phyloP scores from a whole-genome alignment of 1,140 invertebrate species.

The Nymphalis io region DNA sequence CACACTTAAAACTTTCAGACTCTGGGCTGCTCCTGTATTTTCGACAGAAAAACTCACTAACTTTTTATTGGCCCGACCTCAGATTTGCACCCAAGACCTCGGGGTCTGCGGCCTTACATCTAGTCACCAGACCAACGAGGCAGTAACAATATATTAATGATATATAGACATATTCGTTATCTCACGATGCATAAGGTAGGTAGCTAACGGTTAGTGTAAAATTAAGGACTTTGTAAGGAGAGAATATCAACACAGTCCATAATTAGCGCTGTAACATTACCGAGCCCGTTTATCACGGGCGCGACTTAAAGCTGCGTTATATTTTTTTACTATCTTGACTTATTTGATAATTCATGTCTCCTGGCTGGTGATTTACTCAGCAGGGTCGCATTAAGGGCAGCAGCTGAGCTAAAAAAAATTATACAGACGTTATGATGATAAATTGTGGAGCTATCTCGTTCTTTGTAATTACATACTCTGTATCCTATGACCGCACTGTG shows the following conservation, averaged over 20 bases:
- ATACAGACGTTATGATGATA: constrained; percentile 65
- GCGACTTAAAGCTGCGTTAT: constrained; percentile 4
- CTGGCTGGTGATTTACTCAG: constrained; percentile 61
- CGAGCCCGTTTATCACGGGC: not conserved
- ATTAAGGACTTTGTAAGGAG: not conserved
- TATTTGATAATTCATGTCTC: constrained; percentile 73
- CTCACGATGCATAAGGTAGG: not conserved
- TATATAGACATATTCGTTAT: too few relatives aligned
- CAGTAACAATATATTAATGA: too few relatives aligned
- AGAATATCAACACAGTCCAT: not conserved
- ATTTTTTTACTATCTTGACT: constrained; percentile 69
- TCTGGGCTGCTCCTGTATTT: too few relatives aligned
- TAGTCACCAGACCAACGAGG: too few relatives aligned
- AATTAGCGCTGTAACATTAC: constrained; percentile 5
- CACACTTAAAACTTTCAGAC: too few relatives aligned
- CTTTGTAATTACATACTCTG: constrained; percentile 44
- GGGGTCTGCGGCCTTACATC: too few relatives aligned
- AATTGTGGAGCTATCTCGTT: constrained; percentile 61
- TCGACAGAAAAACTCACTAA: too few relatives aligned
- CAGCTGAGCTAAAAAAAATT: constrained; percentile 57
- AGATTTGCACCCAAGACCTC: too few relatives aligned
- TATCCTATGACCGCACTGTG: not conserved
- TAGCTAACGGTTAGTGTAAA: not conserved
- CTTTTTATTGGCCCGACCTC: too few relatives aligned
- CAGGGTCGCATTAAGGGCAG: constrained; percentile 54